Base-by-base conservation (phyloP, 2,888 invertebrate genomes). In the Eupithecia pulchellata region DNA sequence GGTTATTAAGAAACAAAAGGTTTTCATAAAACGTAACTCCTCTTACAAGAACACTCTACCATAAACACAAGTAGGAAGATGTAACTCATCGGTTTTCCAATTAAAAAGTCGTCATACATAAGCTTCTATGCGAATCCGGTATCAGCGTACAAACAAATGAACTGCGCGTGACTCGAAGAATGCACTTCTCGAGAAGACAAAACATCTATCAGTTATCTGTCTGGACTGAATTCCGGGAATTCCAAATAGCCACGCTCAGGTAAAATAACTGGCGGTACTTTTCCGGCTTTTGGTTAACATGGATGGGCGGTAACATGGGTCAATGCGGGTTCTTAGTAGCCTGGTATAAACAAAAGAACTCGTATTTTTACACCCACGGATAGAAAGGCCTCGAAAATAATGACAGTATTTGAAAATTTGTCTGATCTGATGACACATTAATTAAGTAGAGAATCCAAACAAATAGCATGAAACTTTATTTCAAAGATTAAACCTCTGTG, bases 161-260 rank as follows among this genome's bases (percentile, higher is more conserved):
- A 13, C 30, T 27, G 14, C 25, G 32, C n/a, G 58, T 65, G 61
- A 58, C 47, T n/a, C 32, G 55, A 62, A 69, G 55, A 72, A 69
- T 66, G 52, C 64, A 57, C 36, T 62, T 62, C 55, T 34, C 55
- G 4, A 6, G 62, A 52, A 65, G 65, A 27, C 17, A 58, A 65
- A 57, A 39, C 11, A 62, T 68, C 61, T 57, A 25, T 29, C 27
- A 55, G 60, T 55, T 52, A 52, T 47, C 66, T 39, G 34, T 62
- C 25, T 62, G 36, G 47, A 66, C 25, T 62, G 36, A 57, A 66
- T 73, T 73, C 73, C 67, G n/a, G 57, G 73, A 73, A 73, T 64
- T 66, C 64, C 69, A 62, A 69, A 62, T 42, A 25, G 30, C 57
- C 39, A 57, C 52, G 30, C 61, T 67, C 72, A 73, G 73, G 73